Base-by-base conservation (phyloP, 2,113 vertebrate species). In the Corapipo altera region DNA sequence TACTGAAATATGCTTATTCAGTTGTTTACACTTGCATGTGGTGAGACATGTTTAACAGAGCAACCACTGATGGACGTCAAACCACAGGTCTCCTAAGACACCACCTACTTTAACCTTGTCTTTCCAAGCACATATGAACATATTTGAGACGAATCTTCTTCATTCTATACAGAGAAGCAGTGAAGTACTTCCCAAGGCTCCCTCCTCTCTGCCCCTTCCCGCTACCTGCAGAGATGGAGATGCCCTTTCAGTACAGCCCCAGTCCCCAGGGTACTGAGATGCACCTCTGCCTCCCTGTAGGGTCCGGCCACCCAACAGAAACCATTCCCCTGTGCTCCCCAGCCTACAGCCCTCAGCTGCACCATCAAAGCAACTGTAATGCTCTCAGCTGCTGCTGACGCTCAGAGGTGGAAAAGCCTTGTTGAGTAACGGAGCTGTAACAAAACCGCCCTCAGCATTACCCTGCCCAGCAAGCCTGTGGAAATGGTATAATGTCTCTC, bases 281-380 rank as follows among this genome's bases (percentile, higher is more conserved):
- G 7, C 11, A 52, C 0, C 11, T 12, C 23, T 71, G 33, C 7
- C 22, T 51, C 49, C 20, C 39, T 39, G 41, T 21, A 26, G 12
- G 7, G 24, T 33, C 14, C 0, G 0, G 21, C 15, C 16, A 14
- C 9, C 8, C 0, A 0, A 0, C 26, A 73, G 44, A 89, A 69
- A 33, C 48, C 32, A 84, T 12, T 5, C 20, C 33, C 43, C 19
- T 6, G n/a, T 0, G 2, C 7, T 3, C 7, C 35, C 15, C 0
- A 1, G n/a, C 20, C 9, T 41, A 69, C 32, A n/a, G 14, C 33
- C 8, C 23, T 19, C 0, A 0, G 37, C 15, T 0, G 0, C 26
- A 23, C 19, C 70, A 71, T 35, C 35, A 51, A 48, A 39, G 32
- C 6, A 24, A 17, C 22, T 19, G 10, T 3, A 35, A 28, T 0